Evolutionary conservation across 2,888 invertebrate genomes (phyloP), one percentile per base, ranked within the genome.

Genomic region (Xestia c-nigrum): DNA sequence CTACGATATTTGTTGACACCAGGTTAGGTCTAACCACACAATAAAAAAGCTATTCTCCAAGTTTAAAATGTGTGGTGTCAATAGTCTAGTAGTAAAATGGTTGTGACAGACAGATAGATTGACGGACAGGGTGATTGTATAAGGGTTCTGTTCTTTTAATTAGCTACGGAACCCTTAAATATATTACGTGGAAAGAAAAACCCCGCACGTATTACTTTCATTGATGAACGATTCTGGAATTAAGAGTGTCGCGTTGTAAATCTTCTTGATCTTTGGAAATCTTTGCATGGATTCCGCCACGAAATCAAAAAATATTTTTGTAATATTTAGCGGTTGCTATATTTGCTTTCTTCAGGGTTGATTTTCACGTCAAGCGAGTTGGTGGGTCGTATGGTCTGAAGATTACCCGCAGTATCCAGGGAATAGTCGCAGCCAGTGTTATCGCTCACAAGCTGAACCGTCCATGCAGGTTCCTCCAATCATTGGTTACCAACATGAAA

Each of bases 311-410:
- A 6, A 14, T 24, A 24, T 24, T 24, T 57, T 57, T 31, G 5
- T 21, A 31, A 4, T 6, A 40, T 40, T 40, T 61, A n/a, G 57
- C 57, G 24, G 57, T 16, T 7, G 12, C 16, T 19, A 5, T 16
- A 24, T 1, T 61, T 6, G 12, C 12, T 31, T 43, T 74, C 31
- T 61, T 19, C 10, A 98, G 98, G 78, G 97, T 98, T 21, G 98
- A 98, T 80, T 9, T 94, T 98, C 0, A 95, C 50, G 80, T 90
- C 5, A 88, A 89, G 14, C 92, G 93, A 6, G 64, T 93, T 0
- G 94, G 94, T 5, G 94, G 94, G 7, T 90, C 89, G 0, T 99
- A 98, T 89, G 99, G 99, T 0, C 95, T 97, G 0, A 99, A 99
- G 93, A 97, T 98, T 81, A 96, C 97, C 0, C 96, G 98, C 43